Conservation (phyloP, 2,113 vertebrate genomes). For the Perca fluviatilis region DNA sequence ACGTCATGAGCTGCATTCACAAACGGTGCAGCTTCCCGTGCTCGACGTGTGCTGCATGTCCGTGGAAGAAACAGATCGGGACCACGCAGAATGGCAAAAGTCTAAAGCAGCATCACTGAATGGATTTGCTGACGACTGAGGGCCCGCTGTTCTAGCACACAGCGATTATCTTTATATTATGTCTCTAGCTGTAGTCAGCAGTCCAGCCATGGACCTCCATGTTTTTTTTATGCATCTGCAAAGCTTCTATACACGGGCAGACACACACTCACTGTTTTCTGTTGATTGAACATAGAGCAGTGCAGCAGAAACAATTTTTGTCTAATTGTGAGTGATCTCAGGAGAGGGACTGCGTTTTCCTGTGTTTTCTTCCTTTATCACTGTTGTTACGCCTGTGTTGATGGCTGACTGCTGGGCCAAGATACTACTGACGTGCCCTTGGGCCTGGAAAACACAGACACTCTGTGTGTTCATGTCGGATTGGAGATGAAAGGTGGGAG, state of each 20-base stretch:
- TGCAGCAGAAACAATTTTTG: slow-evolving; percentile 16
- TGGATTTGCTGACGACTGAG: no score
- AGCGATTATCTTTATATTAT: no score
- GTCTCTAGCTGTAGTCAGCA: not conserved
- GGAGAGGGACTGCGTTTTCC: not conserved
- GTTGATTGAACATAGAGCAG: not conserved
- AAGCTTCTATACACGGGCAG: not conserved
- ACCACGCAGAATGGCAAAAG: no score
- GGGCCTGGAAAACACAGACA: slow-evolving; percentile 35
- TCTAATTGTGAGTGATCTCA: slow-evolving; percentile 33
- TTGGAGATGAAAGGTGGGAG: slow-evolving; percentile 43
- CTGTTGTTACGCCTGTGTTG: slow-evolving; percentile 4
- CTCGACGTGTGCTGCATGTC: no score
- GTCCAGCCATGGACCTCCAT: not conserved
- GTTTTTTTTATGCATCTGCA: not conserved
- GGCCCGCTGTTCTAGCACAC: no score
- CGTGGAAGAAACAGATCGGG: no score
- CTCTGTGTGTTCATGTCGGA: slow-evolving; percentile 20
- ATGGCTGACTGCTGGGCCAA: slow-evolving; percentile 31
- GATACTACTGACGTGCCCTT: slow-evolving; percentile 47
- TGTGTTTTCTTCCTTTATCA: not conserved
- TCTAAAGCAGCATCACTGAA: no score
- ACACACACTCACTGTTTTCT: not conserved
- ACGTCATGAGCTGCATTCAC: no score
- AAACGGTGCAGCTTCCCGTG: no score